Evolutionary conservation across 37 sponge, comb jelly and placozoan species (phyloP).

Genomic region (Lycopodina hypogea): DNA sequence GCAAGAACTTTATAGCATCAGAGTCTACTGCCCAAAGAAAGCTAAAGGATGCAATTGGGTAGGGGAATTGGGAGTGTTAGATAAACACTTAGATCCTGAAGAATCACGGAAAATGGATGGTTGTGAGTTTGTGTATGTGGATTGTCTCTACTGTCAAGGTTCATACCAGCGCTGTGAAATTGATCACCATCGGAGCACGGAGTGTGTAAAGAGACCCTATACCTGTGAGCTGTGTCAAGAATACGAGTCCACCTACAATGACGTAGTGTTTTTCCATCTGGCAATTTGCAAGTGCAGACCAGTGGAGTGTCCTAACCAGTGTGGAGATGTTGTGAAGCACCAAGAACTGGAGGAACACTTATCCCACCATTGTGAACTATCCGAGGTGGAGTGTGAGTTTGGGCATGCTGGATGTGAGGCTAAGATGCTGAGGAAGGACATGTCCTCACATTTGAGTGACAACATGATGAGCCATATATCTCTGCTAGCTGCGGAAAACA

Average conservation of each 20-base stretch:
- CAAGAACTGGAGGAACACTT: constrained; percentile 15
- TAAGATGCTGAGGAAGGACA: constrained; percentile 14
- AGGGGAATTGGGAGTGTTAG: constrained; percentile 25
- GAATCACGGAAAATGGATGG: neutral
- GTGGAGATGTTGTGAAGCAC: constrained; percentile 6
- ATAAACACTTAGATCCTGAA: constrained; percentile 3
- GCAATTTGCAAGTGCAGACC: constrained; percentile 8
- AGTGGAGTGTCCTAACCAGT: constrained; percentile 37
- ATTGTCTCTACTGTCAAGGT: constrained; percentile 13
- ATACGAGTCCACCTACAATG: constrained; percentile 12
- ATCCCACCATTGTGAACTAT: constrained; percentile 9
- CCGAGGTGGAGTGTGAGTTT: constrained; percentile 15
- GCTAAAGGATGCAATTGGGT: constrained; percentile 34
- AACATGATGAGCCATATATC: neutral
- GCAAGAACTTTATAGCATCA: constrained; percentile 4
- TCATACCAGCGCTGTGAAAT: constrained; percentile 2
- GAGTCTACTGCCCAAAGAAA: constrained; percentile 8
- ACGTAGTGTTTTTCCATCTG: constrained; percentile 11
- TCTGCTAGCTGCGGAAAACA: neutral
- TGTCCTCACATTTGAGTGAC: neutral
- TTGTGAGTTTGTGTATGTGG: constrained; percentile 14
- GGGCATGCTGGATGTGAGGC: constrained; percentile 25
- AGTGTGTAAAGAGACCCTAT: constrained; percentile 12
- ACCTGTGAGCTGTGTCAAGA: constrained; percentile 29
- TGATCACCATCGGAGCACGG: neutral